These are phyloP conservation scores for Phasianus colchicus DNA, from an alignment of 2,113 vertebrate species.

Conservation along the genomic window DNA sequence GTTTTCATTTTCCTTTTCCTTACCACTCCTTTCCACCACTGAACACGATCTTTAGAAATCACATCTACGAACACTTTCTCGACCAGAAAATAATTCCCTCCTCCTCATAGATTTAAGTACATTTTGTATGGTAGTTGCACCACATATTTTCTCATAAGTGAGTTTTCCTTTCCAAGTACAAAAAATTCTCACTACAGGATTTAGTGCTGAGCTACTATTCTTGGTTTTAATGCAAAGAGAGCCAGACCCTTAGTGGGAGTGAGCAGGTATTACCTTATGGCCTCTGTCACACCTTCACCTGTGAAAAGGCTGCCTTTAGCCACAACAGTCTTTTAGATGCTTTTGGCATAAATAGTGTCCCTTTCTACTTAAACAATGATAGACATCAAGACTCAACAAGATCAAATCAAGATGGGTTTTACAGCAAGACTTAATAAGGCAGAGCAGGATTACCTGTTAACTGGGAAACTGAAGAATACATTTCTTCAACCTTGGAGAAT, in stretches of 20 bases:
- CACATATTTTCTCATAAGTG: not conserved
- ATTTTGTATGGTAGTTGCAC: not conserved
- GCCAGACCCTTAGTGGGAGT: not conserved
- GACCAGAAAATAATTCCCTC: slow-evolving; percentile 42
- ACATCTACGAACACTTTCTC: slow-evolving; percentile 40
- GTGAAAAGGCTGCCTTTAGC: not conserved
- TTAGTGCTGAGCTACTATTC: not conserved
- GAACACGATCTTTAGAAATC: slow-evolving; percentile 49
- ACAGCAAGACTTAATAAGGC: not conserved
- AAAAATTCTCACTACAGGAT: not conserved
- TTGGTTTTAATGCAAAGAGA: not conserved
- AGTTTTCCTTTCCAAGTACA: not conserved
- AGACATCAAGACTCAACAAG: not conserved
- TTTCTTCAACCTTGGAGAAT: not conserved
- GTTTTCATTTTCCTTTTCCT: slow-evolving; percentile 34
- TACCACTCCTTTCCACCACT: slow-evolving; percentile 17
- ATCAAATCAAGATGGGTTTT: not conserved
- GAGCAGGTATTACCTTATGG: not conserved
- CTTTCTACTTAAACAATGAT: not conserved
- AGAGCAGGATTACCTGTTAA: not conserved
- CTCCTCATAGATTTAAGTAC: not conserved
- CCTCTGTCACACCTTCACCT: not conserved
- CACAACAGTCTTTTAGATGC: not conserved
- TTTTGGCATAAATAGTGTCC: not conserved
- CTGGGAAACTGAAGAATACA: not conserved